A percentile compares a stretch with the other conserved stretches of the same genome.
Conservation (phyloP, 1,140 invertebrate genomes). For the Apis florea region DNA sequence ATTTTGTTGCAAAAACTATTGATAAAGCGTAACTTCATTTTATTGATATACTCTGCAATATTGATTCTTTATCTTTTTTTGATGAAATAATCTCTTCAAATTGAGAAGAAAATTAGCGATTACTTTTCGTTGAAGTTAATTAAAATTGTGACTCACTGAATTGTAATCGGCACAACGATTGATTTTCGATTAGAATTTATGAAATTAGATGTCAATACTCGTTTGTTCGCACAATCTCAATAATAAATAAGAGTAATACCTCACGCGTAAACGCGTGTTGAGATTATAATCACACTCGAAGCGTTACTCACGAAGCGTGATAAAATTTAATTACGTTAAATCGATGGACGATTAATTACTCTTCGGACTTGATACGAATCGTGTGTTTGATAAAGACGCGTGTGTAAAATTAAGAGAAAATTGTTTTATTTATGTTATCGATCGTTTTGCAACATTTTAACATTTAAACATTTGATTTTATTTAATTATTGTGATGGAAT, state of each 20-base stretch:
- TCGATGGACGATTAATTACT: slow-evolving; percentile 1
- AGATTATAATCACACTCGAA: background rate
- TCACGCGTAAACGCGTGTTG: background rate
- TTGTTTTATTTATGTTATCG: background rate
- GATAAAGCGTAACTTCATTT: background rate
- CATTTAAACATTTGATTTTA: too few species aligned
- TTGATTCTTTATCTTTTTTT: background rate
- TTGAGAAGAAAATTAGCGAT: too few species aligned
- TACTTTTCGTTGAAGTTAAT: too few species aligned
- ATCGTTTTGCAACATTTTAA: background rate
- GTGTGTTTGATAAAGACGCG: background rate
- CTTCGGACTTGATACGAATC: background rate
- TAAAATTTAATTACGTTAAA: slow-evolving; percentile 3
- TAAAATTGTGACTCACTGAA: too few species aligned
- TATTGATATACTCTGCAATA: background rate
- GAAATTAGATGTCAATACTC: background rate
- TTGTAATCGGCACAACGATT: background rate
- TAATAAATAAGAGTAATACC: background rate
- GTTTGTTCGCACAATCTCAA: background rate
- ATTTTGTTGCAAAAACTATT: background rate
- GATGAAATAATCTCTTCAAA: background rate
- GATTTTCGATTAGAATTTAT: background rate
- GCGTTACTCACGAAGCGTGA: too few species aligned
- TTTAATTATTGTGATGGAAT: background rate
- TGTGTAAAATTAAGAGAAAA: too few species aligned